phyloP scores from a whole-genome alignment of 2,113 vertebrate genomes.

The Rhegmatorhina hoffmannsi region DNA sequence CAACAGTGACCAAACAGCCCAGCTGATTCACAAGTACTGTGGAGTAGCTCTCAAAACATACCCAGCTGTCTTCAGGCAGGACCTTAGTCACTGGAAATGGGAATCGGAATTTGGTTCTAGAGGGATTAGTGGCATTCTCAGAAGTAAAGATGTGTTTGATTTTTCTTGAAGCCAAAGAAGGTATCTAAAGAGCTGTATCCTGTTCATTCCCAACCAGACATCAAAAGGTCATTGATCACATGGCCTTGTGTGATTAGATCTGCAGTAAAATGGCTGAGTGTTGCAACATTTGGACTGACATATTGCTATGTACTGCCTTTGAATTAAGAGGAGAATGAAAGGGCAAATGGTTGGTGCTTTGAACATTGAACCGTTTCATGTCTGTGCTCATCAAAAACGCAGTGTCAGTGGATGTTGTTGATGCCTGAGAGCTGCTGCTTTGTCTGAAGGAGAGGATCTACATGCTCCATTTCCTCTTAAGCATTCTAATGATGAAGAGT shows the following conservation, averaged over 20 bases:
- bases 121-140: not conserved
- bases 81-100: not conserved
- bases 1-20: not conserved
- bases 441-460: constrained; percentile 63
- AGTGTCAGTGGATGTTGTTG: constrained; percentile 56
- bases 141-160: not conserved
- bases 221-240: not conserved
- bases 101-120: not conserved
- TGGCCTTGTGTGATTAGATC: constrained; percentile 23
- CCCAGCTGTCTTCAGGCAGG: not conserved
- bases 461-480: constrained; percentile 63
- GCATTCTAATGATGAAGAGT: constrained; percentile 66
- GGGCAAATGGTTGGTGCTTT: constrained; percentile 63
- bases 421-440: constrained; percentile 66
- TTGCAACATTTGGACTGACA: constrained; percentile 71
- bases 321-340: constrained; percentile 61
- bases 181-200: not conserved
- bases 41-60: not conserved
- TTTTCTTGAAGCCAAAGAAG: not conserved
- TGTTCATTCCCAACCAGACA: not conserved
- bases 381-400: constrained; percentile 62
- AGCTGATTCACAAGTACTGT: not conserved
- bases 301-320: constrained; percentile 57
- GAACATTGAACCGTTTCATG: constrained; percentile 69
- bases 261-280: constrained; percentile 67